A percentile compares a stretch with the other conserved stretches of the same genome.
Conservation (phyloP, 2,113 vertebrate genomes). For the Malaclemys terrapin region DNA sequence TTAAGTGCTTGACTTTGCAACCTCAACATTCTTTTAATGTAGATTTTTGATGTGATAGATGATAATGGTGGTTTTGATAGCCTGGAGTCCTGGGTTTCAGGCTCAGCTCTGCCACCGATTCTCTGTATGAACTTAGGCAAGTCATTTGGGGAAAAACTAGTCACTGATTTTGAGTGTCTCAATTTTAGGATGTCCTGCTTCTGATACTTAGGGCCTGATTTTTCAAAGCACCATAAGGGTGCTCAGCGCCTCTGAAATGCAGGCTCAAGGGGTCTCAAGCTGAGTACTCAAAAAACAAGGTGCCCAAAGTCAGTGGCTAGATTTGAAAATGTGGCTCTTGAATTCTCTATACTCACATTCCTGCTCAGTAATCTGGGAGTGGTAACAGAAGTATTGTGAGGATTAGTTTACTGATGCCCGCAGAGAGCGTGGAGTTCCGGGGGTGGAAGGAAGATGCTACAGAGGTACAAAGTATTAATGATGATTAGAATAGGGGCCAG, state of each 20-base stretch:
- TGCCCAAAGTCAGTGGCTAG: background rate
- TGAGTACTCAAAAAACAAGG: background rate
- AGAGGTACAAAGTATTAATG: slow-evolving; percentile 40
- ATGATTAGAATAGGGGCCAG: slow-evolving; percentile 8
- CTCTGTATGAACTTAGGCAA: background rate
- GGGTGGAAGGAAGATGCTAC: background rate
- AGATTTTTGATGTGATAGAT: background rate
- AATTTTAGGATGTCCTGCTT: background rate
- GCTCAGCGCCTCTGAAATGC: too few species aligned
- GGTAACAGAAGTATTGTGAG: background rate
- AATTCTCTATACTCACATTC: background rate
- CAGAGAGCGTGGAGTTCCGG: background rate
- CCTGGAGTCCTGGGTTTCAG: background rate
- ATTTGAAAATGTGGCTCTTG: background rate
- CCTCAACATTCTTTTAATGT: background rate
- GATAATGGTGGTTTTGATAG: background rate
- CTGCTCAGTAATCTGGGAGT: background rate
- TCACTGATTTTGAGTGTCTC: background rate
- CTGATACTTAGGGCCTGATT: background rate
- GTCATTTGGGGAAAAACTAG: background rate
- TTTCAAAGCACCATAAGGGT: background rate
- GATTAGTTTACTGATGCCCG: background rate
- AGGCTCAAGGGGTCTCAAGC: background rate
- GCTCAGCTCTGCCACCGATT: background rate
- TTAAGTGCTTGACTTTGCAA: background rate